These are phyloP conservation scores for Andrena dorsata DNA, from an alignment of 2,888 invertebrate species.

Conservation along the genomic window DNA sequence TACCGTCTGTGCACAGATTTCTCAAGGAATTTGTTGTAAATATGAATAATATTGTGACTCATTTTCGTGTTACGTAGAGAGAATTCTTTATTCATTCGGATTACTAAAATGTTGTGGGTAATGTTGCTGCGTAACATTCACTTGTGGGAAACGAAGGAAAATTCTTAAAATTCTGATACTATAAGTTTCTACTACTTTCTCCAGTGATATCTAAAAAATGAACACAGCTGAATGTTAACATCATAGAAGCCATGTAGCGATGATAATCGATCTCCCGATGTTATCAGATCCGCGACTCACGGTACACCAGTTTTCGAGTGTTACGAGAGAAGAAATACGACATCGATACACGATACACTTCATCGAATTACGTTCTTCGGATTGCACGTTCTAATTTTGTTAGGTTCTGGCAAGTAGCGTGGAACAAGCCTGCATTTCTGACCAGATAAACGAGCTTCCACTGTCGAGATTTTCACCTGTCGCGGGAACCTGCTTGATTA, in stretches of 20 bases:
- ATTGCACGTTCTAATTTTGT: constrained; percentile 38
- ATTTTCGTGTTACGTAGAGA: background rate
- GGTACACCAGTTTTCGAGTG: constrained; percentile 46
- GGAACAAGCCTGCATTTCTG: constrained; percentile 5
- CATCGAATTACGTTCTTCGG: constrained; percentile 53
- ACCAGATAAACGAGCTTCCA: constrained; percentile 17
- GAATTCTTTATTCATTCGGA: too few relatives aligned
- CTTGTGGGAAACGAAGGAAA: too few relatives aligned
- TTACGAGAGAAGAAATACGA: constrained; percentile 46
- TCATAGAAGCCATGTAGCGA: background rate
- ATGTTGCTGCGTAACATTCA: too few relatives aligned
- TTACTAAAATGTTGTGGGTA: too few relatives aligned
- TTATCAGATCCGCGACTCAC: constrained; percentile 46
- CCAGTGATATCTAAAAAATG: background rate
- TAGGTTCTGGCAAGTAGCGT: constrained; percentile 5
- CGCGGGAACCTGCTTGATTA: constrained; percentile 18
- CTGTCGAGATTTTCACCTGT: constrained; percentile 27
- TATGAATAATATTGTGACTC: too few relatives aligned
- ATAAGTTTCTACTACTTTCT: background rate
- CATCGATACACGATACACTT: constrained; percentile 61
- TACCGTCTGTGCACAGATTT: background rate
- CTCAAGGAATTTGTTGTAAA: background rate
- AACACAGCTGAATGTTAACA: background rate
- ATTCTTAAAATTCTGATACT: too few relatives aligned
- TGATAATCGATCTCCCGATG: constrained; percentile 42